Evolutionary conservation across 1,140 invertebrate species (phyloP), one percentile per base, ranked within the genome.

Genomic region (Aphaenogaster rudis): DNA sequence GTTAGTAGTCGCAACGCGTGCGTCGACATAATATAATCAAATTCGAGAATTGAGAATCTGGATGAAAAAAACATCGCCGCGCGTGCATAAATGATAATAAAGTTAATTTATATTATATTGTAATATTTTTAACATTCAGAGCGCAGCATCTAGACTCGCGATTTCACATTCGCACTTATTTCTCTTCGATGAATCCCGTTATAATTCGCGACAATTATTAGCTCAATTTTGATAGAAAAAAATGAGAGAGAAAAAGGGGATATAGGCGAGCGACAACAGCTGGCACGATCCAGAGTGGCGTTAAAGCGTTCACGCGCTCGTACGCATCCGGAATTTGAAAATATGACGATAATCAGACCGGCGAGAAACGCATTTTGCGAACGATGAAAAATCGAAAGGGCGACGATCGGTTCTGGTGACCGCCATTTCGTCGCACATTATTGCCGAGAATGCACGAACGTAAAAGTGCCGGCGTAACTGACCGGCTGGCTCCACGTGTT

Each of bases 351-450:
- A 82, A 74, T 74, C 80, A 74, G 54, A 74, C 54, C 48, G 78
- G 48, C 64, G 64, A n/a, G 63, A 42, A 54, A 67, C 33, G 78
- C 48, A 39, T 82, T 64, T 61, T 7, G 67, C 67, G 54, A 74
- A 61, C 54, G 54, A 48, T 76, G 80, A 84, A 84, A 84, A 76
- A 76, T 84, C 80, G 54, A 61, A 28, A 50, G 69, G 72, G 54
- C 80, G 54, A 82, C 59, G 54, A 84, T 84, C 80, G 69, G 39
- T 33, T 82, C 52, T 42, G 67, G 71, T 76, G 54, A 74, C 69
- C 80, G 80, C 80, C 69, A 15, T 84, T 84, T 57, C 42, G 80
- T 61, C 80, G 80, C 69, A 54, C 80, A 76, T 84, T 84, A 84
- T 48, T 50, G 57, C 69, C 69, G 80, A 61, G 80, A 82, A 82